phyloP scores from a whole-genome alignment of 53 echinoderm and acorn worm genomes.

The Astropecten irregularis region DNA sequence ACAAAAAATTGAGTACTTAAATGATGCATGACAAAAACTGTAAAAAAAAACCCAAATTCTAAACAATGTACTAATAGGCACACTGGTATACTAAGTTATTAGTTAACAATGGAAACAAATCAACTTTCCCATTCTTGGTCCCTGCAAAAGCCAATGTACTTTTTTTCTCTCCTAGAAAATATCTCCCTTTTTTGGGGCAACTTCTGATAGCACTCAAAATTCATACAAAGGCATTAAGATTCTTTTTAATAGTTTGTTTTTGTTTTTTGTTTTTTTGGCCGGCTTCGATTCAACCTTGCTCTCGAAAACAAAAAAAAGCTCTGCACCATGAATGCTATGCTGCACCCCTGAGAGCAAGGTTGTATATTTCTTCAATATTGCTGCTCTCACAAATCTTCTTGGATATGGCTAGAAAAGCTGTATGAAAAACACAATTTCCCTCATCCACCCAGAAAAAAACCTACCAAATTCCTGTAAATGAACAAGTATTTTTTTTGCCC shows the following conservation, averaged over 20 bases:
- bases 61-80: conserved; percentile 39
- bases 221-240: conserved; percentile 31
- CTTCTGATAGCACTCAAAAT: not conserved
- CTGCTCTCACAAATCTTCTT: not conserved
- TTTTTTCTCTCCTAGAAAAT: conserved; percentile 28
- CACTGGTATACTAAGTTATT: conserved; percentile 49
- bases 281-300: not conserved
- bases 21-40: not conserved
- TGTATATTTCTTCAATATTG: not conserved
- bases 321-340: too few relatives aligned
- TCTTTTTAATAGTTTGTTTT: not conserved
- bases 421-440: not conserved
- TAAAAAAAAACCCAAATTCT: too few relatives aligned
- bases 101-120: conserved; percentile 40
- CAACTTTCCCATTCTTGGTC: conserved; percentile 9
- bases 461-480: too few relatives aligned
- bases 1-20: not conserved
- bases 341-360: conserved; percentile 12
- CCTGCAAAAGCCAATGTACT: conserved; percentile 17
- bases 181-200: not conserved
- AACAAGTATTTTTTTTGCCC: too few relatives aligned
- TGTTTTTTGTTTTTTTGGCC: not conserved
- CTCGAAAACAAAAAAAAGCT: too few relatives aligned
- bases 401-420: too few relatives aligned
- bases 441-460: not conserved